phyloP scores from a whole-genome alignment of 2,797 vertebrate genomes.

The Alauda arvensis region DNA sequence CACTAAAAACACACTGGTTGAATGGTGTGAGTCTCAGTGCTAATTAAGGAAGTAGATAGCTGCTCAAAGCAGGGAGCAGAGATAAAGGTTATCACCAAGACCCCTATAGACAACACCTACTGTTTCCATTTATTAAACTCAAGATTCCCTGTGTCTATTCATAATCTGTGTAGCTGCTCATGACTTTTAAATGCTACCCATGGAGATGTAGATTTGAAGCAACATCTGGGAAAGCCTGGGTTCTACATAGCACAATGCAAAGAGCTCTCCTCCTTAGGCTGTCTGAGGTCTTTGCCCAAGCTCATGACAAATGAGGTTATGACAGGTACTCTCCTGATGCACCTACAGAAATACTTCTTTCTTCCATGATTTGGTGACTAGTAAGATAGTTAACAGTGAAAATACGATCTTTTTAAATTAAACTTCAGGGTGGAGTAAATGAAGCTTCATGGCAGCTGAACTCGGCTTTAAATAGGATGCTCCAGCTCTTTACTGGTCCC shows the following conservation, averaged over 20 bases:
- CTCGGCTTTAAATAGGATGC: not conserved
- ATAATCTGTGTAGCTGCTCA: not conserved
- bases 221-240: not conserved
- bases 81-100: not conserved
- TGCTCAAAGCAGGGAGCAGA: not conserved
- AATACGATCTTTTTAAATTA: not conserved
- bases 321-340: not conserved
- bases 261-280: not conserved
- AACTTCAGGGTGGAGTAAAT: not conserved
- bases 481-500: not conserved
- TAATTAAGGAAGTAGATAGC: not conserved
- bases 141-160: not conserved
- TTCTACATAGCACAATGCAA: not conserved
- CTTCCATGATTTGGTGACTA: not conserved
- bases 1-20: not conserved
- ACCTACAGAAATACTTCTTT: not conserved
- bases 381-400: not conserved
- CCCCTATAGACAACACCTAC: not conserved
- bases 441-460: not conserved
- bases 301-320: not conserved
- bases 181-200: not conserved
- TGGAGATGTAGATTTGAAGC: not conserved
- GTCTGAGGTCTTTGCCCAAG: not conserved
- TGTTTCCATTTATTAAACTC: not conserved
- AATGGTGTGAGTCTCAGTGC: not conserved